Percentiles rank a stretch among this genome's conserved stretches.
Conservation (phyloP, 53 echinoderm and acorn worm genomes). For the Holothuria leucospilota region DNA sequence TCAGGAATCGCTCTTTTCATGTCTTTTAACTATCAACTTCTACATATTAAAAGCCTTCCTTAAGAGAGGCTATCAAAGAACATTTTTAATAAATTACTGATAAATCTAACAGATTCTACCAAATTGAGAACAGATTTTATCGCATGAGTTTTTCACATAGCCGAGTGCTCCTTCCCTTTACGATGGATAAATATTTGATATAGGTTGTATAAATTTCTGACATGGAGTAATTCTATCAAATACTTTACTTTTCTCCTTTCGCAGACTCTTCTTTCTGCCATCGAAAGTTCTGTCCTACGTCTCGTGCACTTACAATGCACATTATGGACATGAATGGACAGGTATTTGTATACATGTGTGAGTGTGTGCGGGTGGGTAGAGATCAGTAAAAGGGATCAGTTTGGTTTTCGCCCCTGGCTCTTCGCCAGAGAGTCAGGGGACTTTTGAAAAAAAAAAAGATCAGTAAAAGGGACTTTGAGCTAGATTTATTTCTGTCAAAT, state of each 20-base stretch:
- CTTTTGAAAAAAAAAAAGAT: too few relatives aligned
- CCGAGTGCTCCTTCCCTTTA: background rate
- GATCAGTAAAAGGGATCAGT: too few relatives aligned
- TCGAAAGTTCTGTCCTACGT: conserved; percentile 31
- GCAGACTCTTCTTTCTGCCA: conserved; percentile 47
- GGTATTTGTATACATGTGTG: background rate
- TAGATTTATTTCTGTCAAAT: too few relatives aligned
- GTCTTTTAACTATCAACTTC: background rate
- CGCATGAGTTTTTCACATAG: background rate
- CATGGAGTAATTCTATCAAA: background rate
- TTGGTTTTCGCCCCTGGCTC: too few relatives aligned
- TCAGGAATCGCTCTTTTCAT: background rate
- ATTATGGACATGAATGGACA: conserved; percentile 44
- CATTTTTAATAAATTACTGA: background rate
- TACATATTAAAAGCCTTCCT: background rate
- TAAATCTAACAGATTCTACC: background rate
- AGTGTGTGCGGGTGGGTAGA: too few relatives aligned
- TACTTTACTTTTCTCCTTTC: background rate
- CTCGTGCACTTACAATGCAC: conserved; percentile 34
- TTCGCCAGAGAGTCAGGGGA: too few relatives aligned
- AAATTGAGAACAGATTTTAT: background rate
- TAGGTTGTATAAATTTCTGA: background rate
- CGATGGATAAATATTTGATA: background rate
- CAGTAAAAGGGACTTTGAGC: too few relatives aligned
- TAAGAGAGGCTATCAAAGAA: background rate